A percentile compares a stretch with the other conserved stretches of the same genome.
Conservation (phyloP, 1,140 invertebrate species). For the Drosophila quadrilineata region DNA sequence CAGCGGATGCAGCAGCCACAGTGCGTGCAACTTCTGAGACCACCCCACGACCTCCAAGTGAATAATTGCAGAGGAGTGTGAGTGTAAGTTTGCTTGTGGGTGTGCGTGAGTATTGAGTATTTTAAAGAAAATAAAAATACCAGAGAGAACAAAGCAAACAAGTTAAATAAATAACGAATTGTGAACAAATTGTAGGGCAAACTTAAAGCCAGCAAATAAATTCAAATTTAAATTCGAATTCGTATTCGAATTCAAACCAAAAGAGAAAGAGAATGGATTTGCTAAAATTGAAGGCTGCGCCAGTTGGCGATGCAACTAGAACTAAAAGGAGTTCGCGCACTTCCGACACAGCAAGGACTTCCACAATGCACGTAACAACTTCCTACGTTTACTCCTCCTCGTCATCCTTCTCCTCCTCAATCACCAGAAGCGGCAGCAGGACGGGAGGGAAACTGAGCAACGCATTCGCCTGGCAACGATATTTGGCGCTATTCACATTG, state of each 20-base stretch:
- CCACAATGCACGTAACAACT: constrained; percentile 57
- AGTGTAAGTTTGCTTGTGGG: neutral
- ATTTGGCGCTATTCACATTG: constrained; percentile 60
- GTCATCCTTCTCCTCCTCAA: no score
- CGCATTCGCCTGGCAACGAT: constrained; percentile 38
- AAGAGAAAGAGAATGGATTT: constrained; percentile 68
- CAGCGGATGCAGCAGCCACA: constrained; percentile 23
- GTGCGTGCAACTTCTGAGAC: constrained; percentile 25
- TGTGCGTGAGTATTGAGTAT: constrained; percentile 3
- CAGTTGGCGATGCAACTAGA: constrained; percentile 18
- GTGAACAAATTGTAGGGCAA: neutral
- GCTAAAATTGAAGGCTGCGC: constrained; percentile 42
- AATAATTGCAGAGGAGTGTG: constrained; percentile 1
- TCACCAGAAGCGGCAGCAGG: constrained; percentile 1
- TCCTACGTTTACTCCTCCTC: constrained; percentile 4
- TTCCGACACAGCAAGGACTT: constrained; percentile 43
- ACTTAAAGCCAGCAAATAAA: constrained; percentile 19
- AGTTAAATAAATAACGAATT: constrained; percentile 1
- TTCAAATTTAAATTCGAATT: no score
- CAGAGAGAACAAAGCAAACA: no score
- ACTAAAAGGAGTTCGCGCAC: constrained; percentile 34
- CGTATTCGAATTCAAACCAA: constrained; percentile 58
- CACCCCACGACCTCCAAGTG: constrained; percentile 3
- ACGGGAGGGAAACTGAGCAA: no score
- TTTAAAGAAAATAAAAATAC: neutral